A percentile compares a stretch with the other conserved stretches of the same genome.
Evolutionary conservation across 2,888 invertebrate species (phyloP).

Genomic region (Pelosia muscerda): DNA sequence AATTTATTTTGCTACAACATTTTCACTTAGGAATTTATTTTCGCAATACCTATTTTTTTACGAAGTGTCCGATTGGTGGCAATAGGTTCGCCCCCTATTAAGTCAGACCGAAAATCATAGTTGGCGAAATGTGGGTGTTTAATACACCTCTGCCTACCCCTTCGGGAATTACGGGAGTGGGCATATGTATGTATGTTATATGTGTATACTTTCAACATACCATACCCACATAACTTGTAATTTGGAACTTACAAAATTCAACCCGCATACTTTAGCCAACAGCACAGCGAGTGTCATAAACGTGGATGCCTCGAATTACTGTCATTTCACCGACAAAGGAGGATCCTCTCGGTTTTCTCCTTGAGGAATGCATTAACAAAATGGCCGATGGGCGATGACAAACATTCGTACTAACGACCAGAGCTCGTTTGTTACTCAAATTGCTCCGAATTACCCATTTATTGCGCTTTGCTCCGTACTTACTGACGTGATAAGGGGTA

Average conservation of each 20-base stretch:
- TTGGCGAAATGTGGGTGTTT: background rate
- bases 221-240: slow-evolving; percentile 19
- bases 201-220: background rate
- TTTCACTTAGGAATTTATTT: no score
- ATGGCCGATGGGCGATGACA: slow-evolving; percentile 58
- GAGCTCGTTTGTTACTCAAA: slow-evolving; percentile 44
- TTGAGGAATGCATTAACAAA: slow-evolving; percentile 66
- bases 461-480: slow-evolving; percentile 26
- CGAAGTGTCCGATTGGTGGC: no score
- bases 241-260: slow-evolving; percentile 29
- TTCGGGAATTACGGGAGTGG: no score
- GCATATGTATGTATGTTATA: background rate
- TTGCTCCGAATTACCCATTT: slow-evolving; percentile 35
- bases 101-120: background rate
- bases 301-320: slow-evolving; percentile 51
- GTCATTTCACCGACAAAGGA: slow-evolving; percentile 52
- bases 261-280: slow-evolving; percentile 35
- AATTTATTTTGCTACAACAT: no score
- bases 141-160: background rate
- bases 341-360: slow-evolving; percentile 37
- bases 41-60: no score
- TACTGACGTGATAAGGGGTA: slow-evolving; percentile 20
- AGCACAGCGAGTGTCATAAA: slow-evolving; percentile 35
- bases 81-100: no score
- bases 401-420: slow-evolving; percentile 52